A percentile compares a stretch with the other conserved stretches of the same genome.
These are phyloP conservation scores for Spondyliosoma cantharus DNA, from an alignment of 2,797 vertebrate genomes.

Conservation along the genomic window DNA sequence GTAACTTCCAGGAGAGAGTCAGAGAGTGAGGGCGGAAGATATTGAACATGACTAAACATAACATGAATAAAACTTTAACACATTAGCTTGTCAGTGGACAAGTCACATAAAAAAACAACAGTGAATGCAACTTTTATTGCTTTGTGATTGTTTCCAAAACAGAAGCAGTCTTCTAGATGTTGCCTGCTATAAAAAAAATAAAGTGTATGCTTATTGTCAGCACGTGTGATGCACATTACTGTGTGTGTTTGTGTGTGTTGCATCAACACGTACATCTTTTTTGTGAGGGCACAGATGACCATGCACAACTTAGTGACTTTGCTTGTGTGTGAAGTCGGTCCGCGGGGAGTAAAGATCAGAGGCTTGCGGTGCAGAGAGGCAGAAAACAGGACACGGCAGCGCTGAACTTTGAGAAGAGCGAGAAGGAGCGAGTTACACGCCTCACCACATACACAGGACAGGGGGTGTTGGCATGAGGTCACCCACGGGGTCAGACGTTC, in stretches of 20 bases:
- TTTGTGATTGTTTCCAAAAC: not conserved
- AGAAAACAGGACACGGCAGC: conserved; percentile 42
- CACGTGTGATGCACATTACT: not conserved
- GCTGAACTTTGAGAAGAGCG: conserved; percentile 32
- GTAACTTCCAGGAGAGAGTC: too few species aligned
- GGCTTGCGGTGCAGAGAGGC: conserved; percentile 11
- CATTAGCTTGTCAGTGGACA: too few species aligned
- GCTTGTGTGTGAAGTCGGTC: conserved; percentile 19
- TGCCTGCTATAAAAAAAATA: not conserved
- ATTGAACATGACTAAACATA: too few species aligned
- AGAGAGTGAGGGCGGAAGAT: too few species aligned
- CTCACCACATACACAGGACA: conserved; percentile 22
- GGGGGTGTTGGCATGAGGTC: conserved; percentile 44
- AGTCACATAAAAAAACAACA: not conserved
- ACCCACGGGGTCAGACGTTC: conserved; percentile 42
- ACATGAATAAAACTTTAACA: too few species aligned
- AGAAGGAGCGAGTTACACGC: conserved; percentile 32
- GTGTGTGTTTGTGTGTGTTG: not conserved
- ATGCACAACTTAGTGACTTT: not conserved
- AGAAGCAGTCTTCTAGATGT: not conserved
- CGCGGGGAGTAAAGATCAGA: conserved; percentile 40
- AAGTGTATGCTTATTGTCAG: not conserved
- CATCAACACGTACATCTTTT: not conserved
- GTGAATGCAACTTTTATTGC: not conserved
- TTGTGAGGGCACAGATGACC: not conserved